Evolutionary conservation across 2,888 invertebrate genomes (phyloP).

Genomic region (Lasioglossum marginatum): DNA sequence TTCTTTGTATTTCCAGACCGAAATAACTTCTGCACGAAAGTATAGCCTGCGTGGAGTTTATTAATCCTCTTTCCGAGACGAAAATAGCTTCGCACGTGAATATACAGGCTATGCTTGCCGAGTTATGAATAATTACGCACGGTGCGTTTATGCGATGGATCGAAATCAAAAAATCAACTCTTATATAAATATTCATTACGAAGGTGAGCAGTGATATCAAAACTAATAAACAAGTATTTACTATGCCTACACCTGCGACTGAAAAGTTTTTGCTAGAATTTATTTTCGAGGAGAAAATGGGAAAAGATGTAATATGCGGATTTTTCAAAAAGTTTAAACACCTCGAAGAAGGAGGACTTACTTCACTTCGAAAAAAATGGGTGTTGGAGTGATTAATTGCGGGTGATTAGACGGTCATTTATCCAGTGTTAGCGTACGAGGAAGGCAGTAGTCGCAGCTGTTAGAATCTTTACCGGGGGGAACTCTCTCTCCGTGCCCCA

Average conservation of each 20-base stretch:
- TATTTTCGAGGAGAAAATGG: too few relatives aligned
- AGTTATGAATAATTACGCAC: too few relatives aligned
- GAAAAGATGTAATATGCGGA: too few relatives aligned
- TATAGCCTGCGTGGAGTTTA: not conserved
- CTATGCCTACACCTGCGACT: too few relatives aligned
- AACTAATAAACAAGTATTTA: too few relatives aligned
- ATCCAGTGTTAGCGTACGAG: not conserved
- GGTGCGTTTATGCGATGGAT: too few relatives aligned
- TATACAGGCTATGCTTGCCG: not conserved
- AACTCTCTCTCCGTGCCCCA: constrained; percentile 60
- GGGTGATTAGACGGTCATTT: not conserved
- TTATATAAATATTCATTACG: too few relatives aligned
- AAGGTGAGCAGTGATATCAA: too few relatives aligned
- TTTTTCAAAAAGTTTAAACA: too few relatives aligned
- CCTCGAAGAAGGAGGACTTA: too few relatives aligned
- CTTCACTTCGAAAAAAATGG: not conserved
- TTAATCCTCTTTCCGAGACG: not conserved
- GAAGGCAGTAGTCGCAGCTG: constrained; percentile 17
- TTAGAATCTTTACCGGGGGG: constrained; percentile 40
- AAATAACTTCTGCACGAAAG: not conserved
- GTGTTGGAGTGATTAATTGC: not conserved
- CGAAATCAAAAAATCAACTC: too few relatives aligned
- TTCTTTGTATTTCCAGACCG: not conserved
- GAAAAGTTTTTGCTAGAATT: too few relatives aligned
- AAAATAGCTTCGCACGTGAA: not conserved